Conservation (phyloP, 1,140 invertebrate species). For the Lutraria rhynchaena region DNA sequence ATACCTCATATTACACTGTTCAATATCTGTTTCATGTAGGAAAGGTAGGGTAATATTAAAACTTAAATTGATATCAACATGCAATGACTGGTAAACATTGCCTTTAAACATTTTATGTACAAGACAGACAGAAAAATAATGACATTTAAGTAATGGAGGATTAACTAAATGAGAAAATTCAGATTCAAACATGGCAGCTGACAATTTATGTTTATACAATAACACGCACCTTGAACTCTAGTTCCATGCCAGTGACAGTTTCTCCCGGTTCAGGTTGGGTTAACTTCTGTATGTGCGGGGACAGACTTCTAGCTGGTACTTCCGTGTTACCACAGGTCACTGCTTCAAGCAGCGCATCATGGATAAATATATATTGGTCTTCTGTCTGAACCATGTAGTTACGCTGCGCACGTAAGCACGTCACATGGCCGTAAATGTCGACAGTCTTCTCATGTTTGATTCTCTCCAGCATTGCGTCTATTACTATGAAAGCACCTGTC, state of each 20-base stretch:
- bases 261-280: constrained; percentile 80
- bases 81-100: no score
- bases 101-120: no score
- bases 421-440: constrained; percentile 99
- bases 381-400: constrained; percentile 92
- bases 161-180: no score
- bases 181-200: not conserved
- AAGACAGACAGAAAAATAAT: no score
- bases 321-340: constrained; percentile 97
- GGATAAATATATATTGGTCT: constrained; percentile 99
- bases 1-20: no score
- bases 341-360: constrained; percentile 95
- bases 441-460: constrained; percentile 95
- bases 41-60: no score
- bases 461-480: constrained; percentile 99
- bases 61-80: no score
- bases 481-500: constrained; percentile 98
- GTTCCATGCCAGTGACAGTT: constrained; percentile 95
- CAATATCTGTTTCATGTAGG: no score
- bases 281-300: constrained; percentile 96
- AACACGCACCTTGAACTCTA: constrained; percentile 93
- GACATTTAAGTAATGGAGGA: no score
- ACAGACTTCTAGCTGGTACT: constrained; percentile 94
- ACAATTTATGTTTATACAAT: not conserved
- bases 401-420: constrained; percentile 96